These are phyloP conservation scores for Litoditis marina DNA, from an alignment of 2,888 invertebrate species.

Conservation along the genomic window DNA sequence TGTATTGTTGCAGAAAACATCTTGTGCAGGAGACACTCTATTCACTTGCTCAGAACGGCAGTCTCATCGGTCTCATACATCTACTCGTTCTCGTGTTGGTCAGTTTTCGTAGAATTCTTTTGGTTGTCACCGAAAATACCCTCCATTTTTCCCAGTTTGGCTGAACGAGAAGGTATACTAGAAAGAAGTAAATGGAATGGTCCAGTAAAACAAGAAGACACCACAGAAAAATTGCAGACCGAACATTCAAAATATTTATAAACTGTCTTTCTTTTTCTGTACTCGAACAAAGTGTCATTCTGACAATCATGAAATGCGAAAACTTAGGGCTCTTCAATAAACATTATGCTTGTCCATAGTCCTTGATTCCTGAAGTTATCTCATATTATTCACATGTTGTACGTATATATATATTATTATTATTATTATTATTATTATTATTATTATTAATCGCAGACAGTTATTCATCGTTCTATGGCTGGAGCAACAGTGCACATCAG, in stretches of 20 bases:
- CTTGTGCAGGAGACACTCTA: slow-evolving; percentile 57
- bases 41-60: slow-evolving; percentile 59
- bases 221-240: no score
- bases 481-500: slow-evolving; percentile 58
- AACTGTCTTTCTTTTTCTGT: no score
- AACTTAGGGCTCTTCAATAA: no score
- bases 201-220: no score
- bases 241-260: no score
- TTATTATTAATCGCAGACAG: slow-evolving; percentile 28
- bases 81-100: slow-evolving; percentile 57
- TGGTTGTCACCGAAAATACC: not conserved
- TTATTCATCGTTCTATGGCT: slow-evolving; percentile 58
- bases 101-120: not conserved
- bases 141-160: not conserved
- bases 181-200: no score
- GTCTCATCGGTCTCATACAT: slow-evolving; percentile 56
- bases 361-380: not conserved
- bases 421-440: not conserved
- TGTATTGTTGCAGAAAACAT: slow-evolving; percentile 43
- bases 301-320: no score
- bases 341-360: no score
- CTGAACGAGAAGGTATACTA: no score
- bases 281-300: no score
- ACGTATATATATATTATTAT: no score
- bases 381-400: no score